Evolutionary conservation across 2,888 invertebrate species (phyloP).

Genomic region (Lutraria lutraria): DNA sequence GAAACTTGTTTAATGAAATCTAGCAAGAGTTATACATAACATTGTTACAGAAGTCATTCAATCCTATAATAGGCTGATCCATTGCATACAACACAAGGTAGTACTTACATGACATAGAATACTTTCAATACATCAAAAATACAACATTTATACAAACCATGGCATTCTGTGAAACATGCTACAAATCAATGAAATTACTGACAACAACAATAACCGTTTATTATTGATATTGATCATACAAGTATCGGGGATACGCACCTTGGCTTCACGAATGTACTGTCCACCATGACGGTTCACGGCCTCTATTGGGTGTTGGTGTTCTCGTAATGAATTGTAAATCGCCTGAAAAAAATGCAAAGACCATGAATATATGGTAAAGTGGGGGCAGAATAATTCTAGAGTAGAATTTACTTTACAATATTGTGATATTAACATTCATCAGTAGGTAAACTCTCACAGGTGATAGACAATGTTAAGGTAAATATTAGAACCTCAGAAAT

Average conservation of each 20-base stretch:
- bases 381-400: not conserved
- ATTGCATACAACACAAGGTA: conserved; percentile 35
- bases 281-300: conserved; percentile 98
- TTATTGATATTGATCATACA: not conserved
- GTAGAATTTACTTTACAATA: not conserved
- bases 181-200: not conserved
- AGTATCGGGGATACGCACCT: conserved; percentile 89
- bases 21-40: conserved; percentile 9
- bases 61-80: conserved; percentile 44
- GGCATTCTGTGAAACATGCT: conserved; percentile 18
- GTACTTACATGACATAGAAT: not conserved
- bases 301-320: conserved; percentile 97
- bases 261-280: conserved; percentile 97
- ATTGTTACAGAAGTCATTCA: not conserved
- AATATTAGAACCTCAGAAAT: not conserved
- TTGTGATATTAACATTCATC: not conserved
- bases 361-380: not conserved
- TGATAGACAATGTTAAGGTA: too few species aligned
- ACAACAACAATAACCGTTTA: conserved; percentile 47
- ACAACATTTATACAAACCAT: conserved; percentile 36
- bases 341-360: conserved; percentile 89
- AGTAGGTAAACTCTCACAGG: too few species aligned
- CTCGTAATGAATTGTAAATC: conserved; percentile 96
- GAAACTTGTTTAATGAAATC: conserved; percentile 3
- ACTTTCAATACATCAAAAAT: not conserved